Base-by-base conservation (phyloP, 1,140 invertebrate genomes). In the Sinonovacula constricta region DNA sequence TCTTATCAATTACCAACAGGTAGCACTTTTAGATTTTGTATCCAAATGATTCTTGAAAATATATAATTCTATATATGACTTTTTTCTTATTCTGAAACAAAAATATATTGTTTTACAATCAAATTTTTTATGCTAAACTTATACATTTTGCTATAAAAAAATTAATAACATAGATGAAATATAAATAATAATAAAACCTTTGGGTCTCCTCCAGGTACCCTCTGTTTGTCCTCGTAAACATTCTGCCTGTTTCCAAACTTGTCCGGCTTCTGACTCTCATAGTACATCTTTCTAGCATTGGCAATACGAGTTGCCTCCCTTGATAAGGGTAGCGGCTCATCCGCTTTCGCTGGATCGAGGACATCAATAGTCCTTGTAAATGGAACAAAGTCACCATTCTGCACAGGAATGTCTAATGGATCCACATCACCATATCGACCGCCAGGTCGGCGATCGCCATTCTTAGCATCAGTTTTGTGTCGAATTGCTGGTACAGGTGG, bases 281-380 rank as follows among this genome's bases (percentile, higher is more conserved):
- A 65, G 72, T 90, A 91, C 12, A 85, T 85, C 66, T 87, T 82
- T 26, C 90, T 79, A n/a, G 88, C 91, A 79, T 84, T 85, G 24
- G 84, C 81, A 7, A 88, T 76, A 18, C 75, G 72, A 24, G 88
- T 88, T 66, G 83, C 77, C 72, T 91, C 91, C 31, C 91, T 77
- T 31, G 90, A 91, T 24, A 91, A 56, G 0, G 83, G 89, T 34
- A 91, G 45, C 3, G 90, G 90, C 3, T 84, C 83, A 1, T 83
- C 83, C 26, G 90, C 90, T 63, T 83, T 78, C 4, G 83, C 76
- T 15, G 91, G 91, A 74, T 91, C 89, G 28, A 91, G 82, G 26
- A 91, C 72, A 39, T 89, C 90, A 59, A 84, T 83, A 30, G 88
- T 91, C 57, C 91, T 77, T 33, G 86, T 87, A 83, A 90, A 90